Base-by-base conservation (phyloP, 2,797 vertebrate species). In the Chrosomus eos region DNA sequence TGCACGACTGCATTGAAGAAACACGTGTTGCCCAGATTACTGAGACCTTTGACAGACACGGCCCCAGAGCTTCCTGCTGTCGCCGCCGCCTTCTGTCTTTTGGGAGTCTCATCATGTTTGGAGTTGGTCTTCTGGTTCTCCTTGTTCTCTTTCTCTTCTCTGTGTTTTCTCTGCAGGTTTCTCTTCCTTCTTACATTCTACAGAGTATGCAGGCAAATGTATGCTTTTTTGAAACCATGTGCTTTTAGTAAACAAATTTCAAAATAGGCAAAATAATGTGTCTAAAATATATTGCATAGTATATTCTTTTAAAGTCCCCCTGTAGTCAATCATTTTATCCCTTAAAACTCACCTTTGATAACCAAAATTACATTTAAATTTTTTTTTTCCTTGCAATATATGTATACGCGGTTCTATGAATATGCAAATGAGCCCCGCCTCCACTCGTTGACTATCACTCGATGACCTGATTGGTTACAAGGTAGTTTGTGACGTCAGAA, bases 1-100 rank as follows among this genome's bases (percentile, higher is more conserved):
- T 99, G 98, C 93, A 99, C 94, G 86, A 99, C 97, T 2, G 98
- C 96, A 83, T 99, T 99, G 88, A 99, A 99, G 94, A 99, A 99
- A 88, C 98, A 99, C 0, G 98, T 99, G 90, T 99, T 99, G 80
- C 98, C 98, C 90, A 99, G 92, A 91, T 99, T 99, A 92, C 97
- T 98, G 78, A 99, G 95, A 71, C 98, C 98, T 88, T 95, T 97
- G 33, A 99, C 97, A 9, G 93, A 90, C 80, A 95, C 75, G 0
- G 83, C 73, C 14, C 66, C 38, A 6, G 14, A 55, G 11, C 83
- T 83, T 51, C 88, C 89, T 23, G 80, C n/a, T 1, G 74, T 6
- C 36, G 7, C 21, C 4, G 26, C 86, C 13, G 68, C 33, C 51
- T 86, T 92, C 7, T 91, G 90, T 4, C 88, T 83, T 89, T 92